Evolutionary conservation across 2,113 vertebrate genomes (phyloP), one percentile per base, ranked within the genome.

Genomic region (Tragelaphus imberbis): DNA sequence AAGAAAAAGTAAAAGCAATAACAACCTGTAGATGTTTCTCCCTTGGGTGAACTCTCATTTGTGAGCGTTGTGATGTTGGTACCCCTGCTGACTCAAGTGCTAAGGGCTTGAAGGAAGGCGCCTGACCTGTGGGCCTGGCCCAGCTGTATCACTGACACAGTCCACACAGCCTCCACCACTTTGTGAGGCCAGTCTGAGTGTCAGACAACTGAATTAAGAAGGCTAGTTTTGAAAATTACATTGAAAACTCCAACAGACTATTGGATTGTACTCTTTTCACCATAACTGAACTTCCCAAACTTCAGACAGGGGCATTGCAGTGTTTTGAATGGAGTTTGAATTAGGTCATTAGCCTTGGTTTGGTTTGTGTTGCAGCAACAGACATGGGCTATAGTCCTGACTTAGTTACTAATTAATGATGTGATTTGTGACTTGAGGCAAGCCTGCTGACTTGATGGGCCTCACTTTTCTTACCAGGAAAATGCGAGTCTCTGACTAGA

Each of bases 221-320:
- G 87, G n/a, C 25, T 53, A 4, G 71, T 56, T 80, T 87, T 36
- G 23, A 90, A 90, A 80, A 44, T 40, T 84, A 8, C 11, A 55
- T 56, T 19, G 59, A 79, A 55, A 80, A 49, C 16, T 21, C 84
- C 68, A 40, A 40, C 55, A 44, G 36, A 44, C 11, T 13, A 59
- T 3, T 13, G 81, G 10, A 44, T 27, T 14, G 2, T 8, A 36
- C 23, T 19, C 15, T 28, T 28, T 75, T 56, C 27, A 3, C 36
- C n/a, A 4, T 33, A 15, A 75, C 6, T 0, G 44, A 90, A 27
- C 61, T 84, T 84, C 56, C 56, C 28, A 6, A n/a, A 23, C 8
- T 2, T 2, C 55, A 15, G 23, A 58, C 0, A 0, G 9, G n/a
- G 47, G 3, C 13, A 13, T 19, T 14, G 6, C 27, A 2, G 19